Evolutionary conservation across 2,797 vertebrate species (phyloP), one percentile per base, ranked within the genome.

Genomic region (Oreochromis grahami): DNA sequence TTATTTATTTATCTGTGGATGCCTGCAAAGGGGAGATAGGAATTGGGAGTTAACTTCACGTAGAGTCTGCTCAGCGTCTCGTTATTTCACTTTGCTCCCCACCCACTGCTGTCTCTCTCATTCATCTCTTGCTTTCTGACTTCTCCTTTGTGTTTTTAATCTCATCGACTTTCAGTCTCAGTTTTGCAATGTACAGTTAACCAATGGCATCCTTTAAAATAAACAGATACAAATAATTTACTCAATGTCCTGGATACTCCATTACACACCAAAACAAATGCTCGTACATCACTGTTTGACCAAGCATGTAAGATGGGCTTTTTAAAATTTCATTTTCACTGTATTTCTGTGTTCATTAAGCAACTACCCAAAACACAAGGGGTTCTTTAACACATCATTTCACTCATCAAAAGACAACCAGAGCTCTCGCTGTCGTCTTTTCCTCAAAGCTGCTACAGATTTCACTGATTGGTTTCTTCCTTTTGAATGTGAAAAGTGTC

Each of bases 1-100:
- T 94, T 94, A 94, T 95, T 94, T 89, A 91, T 95, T 95, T 95
- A 89, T 93, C 91, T 88, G 85, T 24, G 77, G 83, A 89, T 79
- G 91, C 89, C 95, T 96, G 94, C 80, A 32, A 92, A 86, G 86
- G 65, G 83, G 65, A 93, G 95, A 96, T 95, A 95, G 83, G 86
- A 81, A 81, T 56, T 79, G 81, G 84, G 88, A 92, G 86, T 86
- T 87, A 77, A 91, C 84, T 87, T 92, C 89, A 87, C 58, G 63
- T 78, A 5, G 78, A 58, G 84, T 76, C 81, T 82, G 79, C 83
- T 86, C 80, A 13, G 45, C 53, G 2, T 74, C 80, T 68, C 29
- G 52, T 50, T 80, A 77, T 45, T 38, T 83, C 52, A 43, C 68
- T 85, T 84, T 56, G 53, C 79, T 32, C 77, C 81, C 56, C 55